A percentile compares a stretch with the other conserved stretches of the same genome.
phyloP scores from a whole-genome alignment of 2,888 invertebrate species.

The Mallateleia sp. region DNA sequence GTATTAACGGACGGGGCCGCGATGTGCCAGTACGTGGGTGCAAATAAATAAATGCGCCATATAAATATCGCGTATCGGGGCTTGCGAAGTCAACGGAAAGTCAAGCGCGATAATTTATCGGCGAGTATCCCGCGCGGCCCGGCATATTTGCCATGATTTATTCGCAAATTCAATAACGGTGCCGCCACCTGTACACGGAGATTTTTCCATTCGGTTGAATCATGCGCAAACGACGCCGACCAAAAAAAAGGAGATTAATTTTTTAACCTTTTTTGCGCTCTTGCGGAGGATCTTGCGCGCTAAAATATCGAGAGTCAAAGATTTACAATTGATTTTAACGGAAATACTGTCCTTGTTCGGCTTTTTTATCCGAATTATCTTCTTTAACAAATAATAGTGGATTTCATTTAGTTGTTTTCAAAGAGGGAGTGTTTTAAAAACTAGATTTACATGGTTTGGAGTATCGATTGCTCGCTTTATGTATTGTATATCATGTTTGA shows the following conservation, averaged over 20 bases:
- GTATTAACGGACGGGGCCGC: constrained; percentile 44
- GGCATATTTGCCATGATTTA: constrained; percentile 81
- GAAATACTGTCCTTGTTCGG: not conserved
- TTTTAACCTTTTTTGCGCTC: constrained; percentile 23
- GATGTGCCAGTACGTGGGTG: constrained; percentile 39
- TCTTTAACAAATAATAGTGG: no score
- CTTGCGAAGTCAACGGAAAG: constrained; percentile 74
- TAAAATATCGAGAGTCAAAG: constrained; percentile 5
- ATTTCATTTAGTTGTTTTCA: no score
- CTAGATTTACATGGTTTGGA: no score
- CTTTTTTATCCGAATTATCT: no score
- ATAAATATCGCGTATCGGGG: constrained; percentile 83
- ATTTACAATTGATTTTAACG: constrained; percentile 29
- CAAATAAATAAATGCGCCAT: constrained; percentile 81
- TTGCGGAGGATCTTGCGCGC: not conserved
- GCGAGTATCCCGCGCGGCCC: constrained; percentile 69
- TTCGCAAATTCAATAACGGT: constrained; percentile 82
- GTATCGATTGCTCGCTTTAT: no score
- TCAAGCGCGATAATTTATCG: constrained; percentile 84
- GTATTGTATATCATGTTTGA: no score
- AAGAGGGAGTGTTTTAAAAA: no score
- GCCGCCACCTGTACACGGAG: constrained; percentile 57
- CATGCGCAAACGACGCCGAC: constrained; percentile 31
- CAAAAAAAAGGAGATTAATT: constrained; percentile 42
- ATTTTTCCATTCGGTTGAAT: constrained; percentile 39